phyloP scores from a whole-genome alignment of 2,888 invertebrate genomes.

The Gerris lacustris region DNA sequence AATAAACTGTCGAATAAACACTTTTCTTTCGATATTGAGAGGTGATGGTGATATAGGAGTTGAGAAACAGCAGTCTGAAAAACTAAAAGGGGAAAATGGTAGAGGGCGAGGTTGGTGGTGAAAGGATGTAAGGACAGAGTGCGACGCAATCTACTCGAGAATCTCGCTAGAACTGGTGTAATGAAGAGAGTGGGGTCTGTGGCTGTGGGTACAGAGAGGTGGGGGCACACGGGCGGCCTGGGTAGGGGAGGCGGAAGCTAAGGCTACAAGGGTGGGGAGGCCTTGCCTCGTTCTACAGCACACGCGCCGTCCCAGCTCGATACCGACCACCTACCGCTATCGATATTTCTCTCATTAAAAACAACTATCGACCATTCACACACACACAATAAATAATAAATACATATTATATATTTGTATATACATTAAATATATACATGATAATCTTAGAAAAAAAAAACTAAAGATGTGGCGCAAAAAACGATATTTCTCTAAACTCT shows the following conservation, averaged over 20 bases:
- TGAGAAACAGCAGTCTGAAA: too few relatives aligned
- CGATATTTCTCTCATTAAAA: background rate
- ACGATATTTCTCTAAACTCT: too few relatives aligned
- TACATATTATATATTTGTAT: too few relatives aligned
- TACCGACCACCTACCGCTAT: background rate
- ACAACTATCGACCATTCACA: too few relatives aligned
- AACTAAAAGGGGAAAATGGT: too few relatives aligned
- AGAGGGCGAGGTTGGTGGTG: conserved; percentile 3
- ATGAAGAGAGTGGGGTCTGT: background rate
- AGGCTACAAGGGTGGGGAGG: background rate
- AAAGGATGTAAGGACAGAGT: background rate
- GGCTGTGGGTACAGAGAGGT: background rate
- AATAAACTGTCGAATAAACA: too few relatives aligned
- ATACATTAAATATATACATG: too few relatives aligned
- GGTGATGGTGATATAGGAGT: too few relatives aligned
- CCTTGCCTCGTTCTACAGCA: background rate
- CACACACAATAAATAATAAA: too few relatives aligned
- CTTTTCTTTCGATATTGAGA: too few relatives aligned
- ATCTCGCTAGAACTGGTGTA: background rate
- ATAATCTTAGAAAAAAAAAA: too few relatives aligned
- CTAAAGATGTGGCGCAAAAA: too few relatives aligned
- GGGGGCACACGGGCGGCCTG: background rate
- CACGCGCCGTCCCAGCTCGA: background rate
- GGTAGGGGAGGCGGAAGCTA: background rate
- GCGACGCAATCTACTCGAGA: background rate